phyloP scores from a whole-genome alignment of 2,797 vertebrate species.

The Spinus olivaceus region DNA sequence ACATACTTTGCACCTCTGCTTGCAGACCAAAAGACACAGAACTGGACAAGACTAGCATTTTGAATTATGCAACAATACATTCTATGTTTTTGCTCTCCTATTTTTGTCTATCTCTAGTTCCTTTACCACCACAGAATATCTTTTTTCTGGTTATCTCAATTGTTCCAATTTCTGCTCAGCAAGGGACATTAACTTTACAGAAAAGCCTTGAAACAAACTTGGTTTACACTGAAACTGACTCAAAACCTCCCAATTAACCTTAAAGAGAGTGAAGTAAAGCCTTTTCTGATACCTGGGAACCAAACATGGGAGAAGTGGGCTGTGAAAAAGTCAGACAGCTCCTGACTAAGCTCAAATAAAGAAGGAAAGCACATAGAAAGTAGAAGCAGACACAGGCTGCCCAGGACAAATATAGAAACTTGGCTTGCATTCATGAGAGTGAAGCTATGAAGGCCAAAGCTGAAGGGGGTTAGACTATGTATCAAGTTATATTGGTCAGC shows the following conservation, averaged over 20 bases:
- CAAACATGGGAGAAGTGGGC: neutral
- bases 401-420: neutral
- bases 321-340: neutral
- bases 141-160: neutral
- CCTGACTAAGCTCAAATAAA: neutral
- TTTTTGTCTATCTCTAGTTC: neutral
- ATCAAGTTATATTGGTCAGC: fast-evolving
- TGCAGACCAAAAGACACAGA: neutral
- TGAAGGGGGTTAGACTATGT: fast-evolving
- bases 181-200: neutral
- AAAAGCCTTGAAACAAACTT: neutral
- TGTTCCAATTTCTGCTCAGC: neutral
- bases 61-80: neutral
- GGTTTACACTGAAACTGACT: neutral
- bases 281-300: neutral
- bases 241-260: neutral
- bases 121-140: neutral
- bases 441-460: neutral
- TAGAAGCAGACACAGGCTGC: neutral
- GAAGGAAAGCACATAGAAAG: neutral
- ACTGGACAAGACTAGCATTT: neutral
- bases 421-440: neutral
- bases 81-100: neutral
- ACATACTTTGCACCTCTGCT: neutral
- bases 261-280: neutral